Conservation (phyloP, 1,140 invertebrate genomes). For the Lordiphosa stackelbergi region DNA sequence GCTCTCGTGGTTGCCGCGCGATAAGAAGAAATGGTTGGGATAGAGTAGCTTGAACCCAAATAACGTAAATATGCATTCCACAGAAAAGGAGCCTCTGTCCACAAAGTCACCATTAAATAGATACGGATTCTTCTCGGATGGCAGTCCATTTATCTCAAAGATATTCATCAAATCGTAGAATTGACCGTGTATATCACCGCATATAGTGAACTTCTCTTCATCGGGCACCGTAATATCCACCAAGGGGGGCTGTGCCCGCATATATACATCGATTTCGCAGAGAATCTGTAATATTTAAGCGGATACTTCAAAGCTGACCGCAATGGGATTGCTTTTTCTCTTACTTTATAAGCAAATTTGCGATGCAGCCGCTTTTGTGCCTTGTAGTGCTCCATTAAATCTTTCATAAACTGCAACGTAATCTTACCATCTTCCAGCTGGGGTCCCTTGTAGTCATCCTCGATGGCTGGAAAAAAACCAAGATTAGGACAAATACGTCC, state of each 20-base stretch:
- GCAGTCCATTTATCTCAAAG: conserved; percentile 96
- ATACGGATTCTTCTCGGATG: conserved; percentile 96
- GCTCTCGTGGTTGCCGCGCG: conserved; percentile 99
- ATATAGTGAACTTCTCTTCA: conserved; percentile 97
- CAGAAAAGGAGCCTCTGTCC: conserved; percentile 98
- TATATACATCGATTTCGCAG: conserved; percentile 91
- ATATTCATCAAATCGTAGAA: conserved; percentile 99
- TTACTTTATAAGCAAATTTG: conserved; percentile 98
- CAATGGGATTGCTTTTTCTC: not conserved
- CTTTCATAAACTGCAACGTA: conserved; percentile 89
- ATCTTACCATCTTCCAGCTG: conserved; percentile 92
- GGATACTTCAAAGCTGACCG: not conserved
- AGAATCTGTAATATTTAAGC: conserved; percentile 85
- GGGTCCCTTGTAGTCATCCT: conserved; percentile 96
- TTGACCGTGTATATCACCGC: conserved; percentile 99
- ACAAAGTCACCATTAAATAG: conserved; percentile 90
- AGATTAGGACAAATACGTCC: too few relatives aligned
- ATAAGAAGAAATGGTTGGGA: conserved; percentile 98
- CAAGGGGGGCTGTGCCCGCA: conserved; percentile 90
- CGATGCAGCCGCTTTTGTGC: conserved; percentile 95
- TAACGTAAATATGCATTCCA: conserved; percentile 98
- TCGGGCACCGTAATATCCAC: conserved; percentile 93
- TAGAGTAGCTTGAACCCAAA: conserved; percentile 98
- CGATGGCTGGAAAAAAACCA: conserved; percentile 84
- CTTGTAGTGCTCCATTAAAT: conserved; percentile 94